A percentile compares a stretch with the other conserved stretches of the same genome.
Evolutionary conservation across 1,140 invertebrate species (phyloP).

Genomic region (Pentalonia nigronervosa): DNA sequence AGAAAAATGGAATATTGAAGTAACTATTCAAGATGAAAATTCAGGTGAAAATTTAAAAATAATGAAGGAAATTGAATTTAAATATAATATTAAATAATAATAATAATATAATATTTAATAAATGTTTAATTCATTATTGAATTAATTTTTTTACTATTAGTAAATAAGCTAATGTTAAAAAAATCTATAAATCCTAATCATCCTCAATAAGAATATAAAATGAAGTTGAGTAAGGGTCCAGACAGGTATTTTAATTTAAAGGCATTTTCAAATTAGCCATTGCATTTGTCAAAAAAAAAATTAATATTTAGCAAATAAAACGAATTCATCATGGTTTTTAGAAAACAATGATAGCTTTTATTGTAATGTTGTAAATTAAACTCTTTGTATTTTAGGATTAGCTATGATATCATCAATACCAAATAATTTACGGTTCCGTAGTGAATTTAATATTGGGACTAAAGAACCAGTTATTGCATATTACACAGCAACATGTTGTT

Average conservation of each 20-base stretch:
- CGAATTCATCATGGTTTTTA: background rate
- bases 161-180: background rate
- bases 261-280: background rate
- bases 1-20: slow-evolving; percentile 59
- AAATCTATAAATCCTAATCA: background rate
- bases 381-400: slow-evolving; percentile 58
- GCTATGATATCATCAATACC: slow-evolving; percentile 59
- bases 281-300: background rate
- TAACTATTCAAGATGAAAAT: slow-evolving; percentile 59
- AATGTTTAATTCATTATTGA: background rate
- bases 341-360: background rate
- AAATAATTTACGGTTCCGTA: slow-evolving; percentile 55
- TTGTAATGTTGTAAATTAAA: background rate
- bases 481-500: slow-evolving; percentile 60
- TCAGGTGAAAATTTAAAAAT: slow-evolving; percentile 58
- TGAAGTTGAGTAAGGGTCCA: too few relatives aligned
- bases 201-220: background rate
- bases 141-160: background rate
- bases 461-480: slow-evolving; percentile 58
- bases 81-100: too few relatives aligned
- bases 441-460: slow-evolving; percentile 60
- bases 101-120: background rate
- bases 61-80: background rate
- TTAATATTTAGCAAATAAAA: too few relatives aligned
- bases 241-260: too few relatives aligned